phyloP scores from a whole-genome alignment of 2,797 vertebrate genomes.

The Gallinago solitaria region DNA sequence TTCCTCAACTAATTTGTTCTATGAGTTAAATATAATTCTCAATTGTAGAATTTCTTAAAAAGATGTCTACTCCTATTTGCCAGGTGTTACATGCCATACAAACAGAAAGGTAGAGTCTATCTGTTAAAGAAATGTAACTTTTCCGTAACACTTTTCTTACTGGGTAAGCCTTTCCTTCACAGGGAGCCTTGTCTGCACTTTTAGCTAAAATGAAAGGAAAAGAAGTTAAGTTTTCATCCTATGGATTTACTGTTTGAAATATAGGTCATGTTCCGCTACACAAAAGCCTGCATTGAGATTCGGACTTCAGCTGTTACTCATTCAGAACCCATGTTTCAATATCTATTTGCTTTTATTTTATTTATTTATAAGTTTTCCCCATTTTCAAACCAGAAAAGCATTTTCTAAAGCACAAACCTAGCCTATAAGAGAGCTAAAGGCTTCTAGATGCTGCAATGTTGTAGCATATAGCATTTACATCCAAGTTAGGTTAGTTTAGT shows the following conservation, averaged over 20 bases:
- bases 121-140: background rate
- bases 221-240: background rate
- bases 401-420: background rate
- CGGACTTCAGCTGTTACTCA: background rate
- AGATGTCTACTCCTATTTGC: background rate
- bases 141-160: background rate
- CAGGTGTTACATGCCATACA: background rate
- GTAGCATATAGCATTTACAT: background rate
- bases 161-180: background rate
- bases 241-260: background rate
- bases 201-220: background rate
- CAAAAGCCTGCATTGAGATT: background rate
- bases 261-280: background rate
- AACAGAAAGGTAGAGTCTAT: background rate
- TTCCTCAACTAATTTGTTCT: background rate
- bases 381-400: background rate
- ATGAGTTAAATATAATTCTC: background rate
- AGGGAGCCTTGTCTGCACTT: background rate
- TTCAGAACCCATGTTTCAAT: background rate
- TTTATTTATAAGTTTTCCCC: background rate
- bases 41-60: background rate
- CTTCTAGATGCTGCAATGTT: background rate
- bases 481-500: background rate
- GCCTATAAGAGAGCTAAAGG: background rate
- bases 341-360: background rate